Evolutionary conservation across 2,888 invertebrate genomes (phyloP), one percentile per base, ranked within the genome.

Genomic region (Nemapogon koenigi): DNA sequence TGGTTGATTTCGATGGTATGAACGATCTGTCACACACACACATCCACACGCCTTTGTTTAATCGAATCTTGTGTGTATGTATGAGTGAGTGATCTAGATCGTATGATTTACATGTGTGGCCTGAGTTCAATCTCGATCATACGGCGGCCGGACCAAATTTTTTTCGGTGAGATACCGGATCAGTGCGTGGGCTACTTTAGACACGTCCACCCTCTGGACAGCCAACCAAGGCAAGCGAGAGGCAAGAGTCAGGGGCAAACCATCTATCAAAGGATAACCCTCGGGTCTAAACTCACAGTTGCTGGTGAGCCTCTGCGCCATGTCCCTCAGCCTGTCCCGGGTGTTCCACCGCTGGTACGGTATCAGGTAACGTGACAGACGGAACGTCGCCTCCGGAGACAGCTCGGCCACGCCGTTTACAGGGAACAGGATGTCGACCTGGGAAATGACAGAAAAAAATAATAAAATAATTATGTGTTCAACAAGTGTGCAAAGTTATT

Each of bases 361-460:
- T 27, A 55, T 54, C 26, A 68, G 57, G 48, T 57, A 59, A 8
- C 57, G 52, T 38, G 52, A 49, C n/a, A 36, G 36, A 10, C 27
- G 10, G 22, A 28, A 19, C 17, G 31, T n/a, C 30, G 22, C 26
- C 31, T 16, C 29, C 14, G 30, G 15, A 11, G 16, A 16, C 17
- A 25, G 31, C 14, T 29, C 8, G 16, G 11, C 35, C 14, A 14
- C 26, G 14, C 8, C 29, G 29, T 26, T 22, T 14, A 19, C 30
- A 3, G 17, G 7, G 7, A 52, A 51, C 2, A 64, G 43, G 53
- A 72, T 52, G 38, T 71, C 70, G 59, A 72, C 68, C 70, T 72
- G 49, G 2, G 10, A 22, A 22, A 22, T 10, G 22, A 22, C 6
- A 22, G 10, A 22, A 22, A 7, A 22, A 22, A 22, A 8, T 22